Percentiles rank a stretch among this genome's conserved stretches.
These are phyloP conservation scores for Oscheius sp. DNA, from an alignment of 2,888 invertebrate genomes.

Conservation along the genomic window DNA sequence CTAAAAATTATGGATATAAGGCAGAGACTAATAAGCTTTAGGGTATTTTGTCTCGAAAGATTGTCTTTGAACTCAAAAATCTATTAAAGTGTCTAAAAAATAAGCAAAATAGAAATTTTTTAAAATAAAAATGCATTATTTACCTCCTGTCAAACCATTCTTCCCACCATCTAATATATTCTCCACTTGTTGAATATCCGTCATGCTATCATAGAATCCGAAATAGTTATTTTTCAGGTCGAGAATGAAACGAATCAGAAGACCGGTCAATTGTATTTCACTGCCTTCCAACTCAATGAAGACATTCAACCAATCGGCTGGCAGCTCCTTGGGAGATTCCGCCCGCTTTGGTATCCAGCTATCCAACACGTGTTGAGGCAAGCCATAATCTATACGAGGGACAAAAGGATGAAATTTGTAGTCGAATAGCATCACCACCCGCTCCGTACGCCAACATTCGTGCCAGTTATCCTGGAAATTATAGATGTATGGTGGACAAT, in stretches of 20 bases:
- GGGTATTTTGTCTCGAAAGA: neutral
- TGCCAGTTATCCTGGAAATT: constrained; percentile 55
- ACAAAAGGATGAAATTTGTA: constrained; percentile 57
- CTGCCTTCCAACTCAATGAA: constrained; percentile 95
- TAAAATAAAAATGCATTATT: too few relatives aligned
- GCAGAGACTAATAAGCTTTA: neutral
- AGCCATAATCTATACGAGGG: constrained; percentile 36
- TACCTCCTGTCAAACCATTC: too few relatives aligned
- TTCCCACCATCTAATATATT: neutral
- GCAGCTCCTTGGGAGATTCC: constrained; percentile 74
- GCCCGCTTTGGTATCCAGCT: constrained; percentile 41
- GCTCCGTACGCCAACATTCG: constrained; percentile 63
- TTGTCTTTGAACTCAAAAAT: too few relatives aligned
- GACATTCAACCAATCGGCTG: constrained; percentile 87
- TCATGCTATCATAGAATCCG: constrained; percentile 84
- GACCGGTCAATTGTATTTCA: constrained; percentile 87
- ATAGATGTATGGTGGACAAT: neutral
- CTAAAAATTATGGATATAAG: constrained; percentile 25
- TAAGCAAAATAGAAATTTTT: too few relatives aligned
- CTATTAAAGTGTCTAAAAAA: too few relatives aligned
- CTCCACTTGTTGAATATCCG: constrained; percentile 37
- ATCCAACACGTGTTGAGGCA: constrained; percentile 35
- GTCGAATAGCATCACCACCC: constrained; percentile 50
- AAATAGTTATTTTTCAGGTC: constrained; percentile 87
- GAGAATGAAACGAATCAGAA: constrained; percentile 79